These are phyloP conservation scores for Betta splendens DNA, from an alignment of 2,797 vertebrate species.

Conservation along the genomic window DNA sequence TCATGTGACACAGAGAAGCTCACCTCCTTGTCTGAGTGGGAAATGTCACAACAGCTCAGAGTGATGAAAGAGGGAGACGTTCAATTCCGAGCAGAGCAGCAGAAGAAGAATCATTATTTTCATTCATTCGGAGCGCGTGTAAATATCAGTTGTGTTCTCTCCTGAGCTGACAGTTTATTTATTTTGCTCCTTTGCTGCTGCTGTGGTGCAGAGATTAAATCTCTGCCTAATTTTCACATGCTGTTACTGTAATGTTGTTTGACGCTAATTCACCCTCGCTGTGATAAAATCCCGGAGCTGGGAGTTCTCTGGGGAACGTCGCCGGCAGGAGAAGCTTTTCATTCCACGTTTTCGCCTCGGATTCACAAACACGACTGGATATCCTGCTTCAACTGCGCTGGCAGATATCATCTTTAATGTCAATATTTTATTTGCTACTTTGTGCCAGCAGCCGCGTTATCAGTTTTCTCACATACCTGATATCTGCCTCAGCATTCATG, in stretches of 20 bases:
- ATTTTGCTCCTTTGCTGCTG: constrained; percentile 11
- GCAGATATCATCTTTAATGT: constrained; percentile 8
- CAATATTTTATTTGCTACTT: constrained; percentile 6
- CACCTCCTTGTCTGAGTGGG: not conserved
- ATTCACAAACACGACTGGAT: not conserved
- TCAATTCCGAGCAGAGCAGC: constrained; percentile 2
- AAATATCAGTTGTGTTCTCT: constrained; percentile 8
- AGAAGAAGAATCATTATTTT: constrained; percentile 6
- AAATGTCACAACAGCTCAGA: constrained; percentile 24
- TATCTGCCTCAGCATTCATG: not conserved
- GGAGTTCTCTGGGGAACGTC: not conserved
- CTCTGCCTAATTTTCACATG: constrained; percentile 20
- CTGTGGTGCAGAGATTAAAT: constrained; percentile 34
- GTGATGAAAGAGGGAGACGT: not conserved
- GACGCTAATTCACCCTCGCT: constrained; percentile 28
- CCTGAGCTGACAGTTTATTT: constrained; percentile 12
- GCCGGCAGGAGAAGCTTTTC: not conserved
- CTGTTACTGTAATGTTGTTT: constrained; percentile 29
- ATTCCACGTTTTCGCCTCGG: not conserved
- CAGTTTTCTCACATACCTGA: not conserved
- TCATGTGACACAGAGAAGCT: not conserved
- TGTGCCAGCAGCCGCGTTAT: not conserved
- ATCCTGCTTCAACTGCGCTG: not conserved
- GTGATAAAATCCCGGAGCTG: constrained; percentile 21
- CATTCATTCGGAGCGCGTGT: constrained; percentile 8